Conservation (phyloP, 2,113 vertebrate species). For the Pygoscelis antarcticus region DNA sequence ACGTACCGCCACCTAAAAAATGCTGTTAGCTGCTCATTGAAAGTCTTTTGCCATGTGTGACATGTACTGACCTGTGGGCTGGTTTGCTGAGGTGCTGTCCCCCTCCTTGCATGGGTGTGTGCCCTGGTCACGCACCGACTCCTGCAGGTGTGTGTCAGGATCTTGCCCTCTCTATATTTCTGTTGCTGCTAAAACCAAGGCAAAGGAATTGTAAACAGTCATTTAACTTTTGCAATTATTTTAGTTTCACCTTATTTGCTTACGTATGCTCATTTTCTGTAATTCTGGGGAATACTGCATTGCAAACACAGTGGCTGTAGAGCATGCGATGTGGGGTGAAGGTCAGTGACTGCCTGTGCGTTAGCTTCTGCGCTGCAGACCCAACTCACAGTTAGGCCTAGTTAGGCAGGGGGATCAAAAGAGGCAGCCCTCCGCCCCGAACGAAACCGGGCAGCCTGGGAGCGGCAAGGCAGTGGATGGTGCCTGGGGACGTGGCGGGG, state of each 20-base stretch:
- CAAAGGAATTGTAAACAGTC: not conserved
- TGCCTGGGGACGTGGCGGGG: accelerated
- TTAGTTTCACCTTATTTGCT: not conserved
- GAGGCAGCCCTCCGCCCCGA: accelerated
- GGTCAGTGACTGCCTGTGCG: not conserved
- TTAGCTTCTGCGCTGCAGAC: not conserved
- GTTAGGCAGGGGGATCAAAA: not conserved
- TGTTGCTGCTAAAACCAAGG: not conserved
- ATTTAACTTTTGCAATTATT: not conserved
- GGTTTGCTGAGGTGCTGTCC: not conserved
- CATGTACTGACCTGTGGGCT: too few species aligned
- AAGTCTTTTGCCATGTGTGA: too few species aligned
- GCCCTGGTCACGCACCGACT: not conserved
- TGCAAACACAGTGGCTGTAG: accelerated
- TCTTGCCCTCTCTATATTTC: not conserved
- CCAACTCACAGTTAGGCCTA: not conserved
- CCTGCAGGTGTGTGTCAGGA: not conserved
- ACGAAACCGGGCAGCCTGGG: not conserved
- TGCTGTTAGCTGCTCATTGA: not conserved
- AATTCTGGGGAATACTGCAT: not conserved
- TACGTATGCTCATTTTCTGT: not conserved
- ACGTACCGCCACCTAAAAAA: not conserved
- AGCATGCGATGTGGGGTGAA: accelerated
- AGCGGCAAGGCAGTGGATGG: accelerated
- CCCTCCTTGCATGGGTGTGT: accelerated